phyloP scores from a whole-genome alignment of 2,888 invertebrate genomes.

The Chorisops tibialis region DNA sequence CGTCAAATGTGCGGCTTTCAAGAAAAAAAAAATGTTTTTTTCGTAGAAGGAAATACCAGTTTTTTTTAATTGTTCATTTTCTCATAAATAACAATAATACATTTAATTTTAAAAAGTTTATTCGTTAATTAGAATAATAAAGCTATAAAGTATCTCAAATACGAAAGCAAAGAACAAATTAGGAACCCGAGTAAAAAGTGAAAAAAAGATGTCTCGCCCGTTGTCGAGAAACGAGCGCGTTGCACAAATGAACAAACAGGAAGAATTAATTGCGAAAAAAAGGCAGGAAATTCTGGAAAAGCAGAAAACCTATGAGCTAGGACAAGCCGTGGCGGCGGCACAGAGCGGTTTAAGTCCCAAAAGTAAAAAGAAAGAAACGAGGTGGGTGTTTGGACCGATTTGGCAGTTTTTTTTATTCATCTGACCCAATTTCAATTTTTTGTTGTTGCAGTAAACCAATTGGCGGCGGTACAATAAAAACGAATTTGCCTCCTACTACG shows the following conservation, averaged over 20 bases:
- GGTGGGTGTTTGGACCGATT: background rate
- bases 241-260: slow-evolving; percentile 89
- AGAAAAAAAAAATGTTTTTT: too few relatives aligned
- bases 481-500: slow-evolving; percentile 14
- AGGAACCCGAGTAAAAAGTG: background rate
- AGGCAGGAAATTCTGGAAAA: slow-evolving; percentile 83
- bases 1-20: too few relatives aligned
- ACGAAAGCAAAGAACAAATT: too few relatives aligned
- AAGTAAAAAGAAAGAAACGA: slow-evolving; percentile 16
- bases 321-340: slow-evolving; percentile 49
- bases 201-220: slow-evolving; percentile 37
- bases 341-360: slow-evolving; percentile 41
- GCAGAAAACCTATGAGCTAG: slow-evolving; percentile 56
- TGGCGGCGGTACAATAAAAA: slow-evolving; percentile 36
- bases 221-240: slow-evolving; percentile 47
- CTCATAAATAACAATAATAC: too few relatives aligned
- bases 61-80: too few relatives aligned
- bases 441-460: slow-evolving; percentile 1
- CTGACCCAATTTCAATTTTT: background rate
- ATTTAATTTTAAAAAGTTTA: too few relatives aligned
- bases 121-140: too few relatives aligned
- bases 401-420: background rate
- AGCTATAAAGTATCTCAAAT: too few relatives aligned
- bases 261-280: slow-evolving; percentile 88
- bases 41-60: too few relatives aligned